Base-by-base conservation (phyloP, 2,888 invertebrate species). In the Arrhopalites spinosus region DNA sequence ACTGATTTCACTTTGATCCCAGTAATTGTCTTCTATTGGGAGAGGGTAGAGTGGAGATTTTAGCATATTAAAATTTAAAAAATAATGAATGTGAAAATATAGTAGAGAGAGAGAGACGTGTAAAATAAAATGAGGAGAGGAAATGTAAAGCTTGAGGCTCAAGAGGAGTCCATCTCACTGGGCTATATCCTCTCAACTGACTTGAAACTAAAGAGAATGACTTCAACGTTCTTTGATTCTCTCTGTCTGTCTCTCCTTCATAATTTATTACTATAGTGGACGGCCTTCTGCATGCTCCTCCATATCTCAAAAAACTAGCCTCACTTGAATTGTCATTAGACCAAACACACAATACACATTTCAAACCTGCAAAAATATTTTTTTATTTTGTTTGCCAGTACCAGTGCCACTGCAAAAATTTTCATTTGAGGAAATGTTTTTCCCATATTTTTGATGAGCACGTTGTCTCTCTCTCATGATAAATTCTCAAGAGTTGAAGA, bases 141-240 rank as follows among this genome's bases (percentile, higher is more conserved):
- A n/a, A n/a, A 15, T 50, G 8, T 15, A 15, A 45, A 50, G 50
- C 25, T 59, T 59, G 2, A 23, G 2, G 5, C 23, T 25, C 25
- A 25, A 25, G 27, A n/a, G 15, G 25, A 27, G 72, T 72, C 72
- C 72, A 72, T 72, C 64, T 72, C 29, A 72, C 45, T 45, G 17
- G 47, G 63, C 45, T 20, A 72, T 64, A 45, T 72, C 72, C 72
- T 47, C 72, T 63, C 72, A 63, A 72, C 72, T 72, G 72, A 47
- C 43, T 63, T 2, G n/a, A 50, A 50, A 50, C 2, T 8, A 17
- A 50, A 3, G n/a, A n/a, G n/a, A 50, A 50, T 17, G 50, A 17
- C 17, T 50, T 50, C 17, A n/a, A n/a, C n/a, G n/a, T 50, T 3
- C 15, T 2, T 50, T 50, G 50, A 50, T 5, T 8, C 50, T 50